Evolutionary conservation across 2,113 vertebrate genomes (phyloP).

Genomic region (Lophius piscatorius): DNA sequence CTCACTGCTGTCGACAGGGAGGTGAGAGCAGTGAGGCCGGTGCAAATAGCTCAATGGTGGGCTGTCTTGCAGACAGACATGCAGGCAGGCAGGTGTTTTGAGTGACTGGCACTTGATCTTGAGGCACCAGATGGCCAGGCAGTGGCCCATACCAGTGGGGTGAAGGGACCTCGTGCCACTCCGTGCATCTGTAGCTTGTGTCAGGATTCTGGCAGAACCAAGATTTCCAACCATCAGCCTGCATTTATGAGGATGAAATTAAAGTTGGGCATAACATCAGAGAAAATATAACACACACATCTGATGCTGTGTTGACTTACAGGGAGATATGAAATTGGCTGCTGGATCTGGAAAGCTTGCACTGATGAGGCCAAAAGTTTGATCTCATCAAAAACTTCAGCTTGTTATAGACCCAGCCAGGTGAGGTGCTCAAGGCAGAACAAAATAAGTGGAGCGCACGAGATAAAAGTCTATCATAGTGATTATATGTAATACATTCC

Average conservation of each 20-base stretch:
- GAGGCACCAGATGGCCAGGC: slow-evolving; percentile 76
- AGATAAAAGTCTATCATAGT: no score
- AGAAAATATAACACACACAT: slow-evolving; percentile 63
- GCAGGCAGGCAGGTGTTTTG: slow-evolving; percentile 30
- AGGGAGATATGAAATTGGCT: slow-evolving; percentile 34
- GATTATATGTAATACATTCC: no score
- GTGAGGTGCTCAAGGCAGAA: slow-evolving; percentile 4
- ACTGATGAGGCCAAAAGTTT: slow-evolving; percentile 59
- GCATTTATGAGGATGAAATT: slow-evolving; percentile 51
- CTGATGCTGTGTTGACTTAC: slow-evolving; percentile 65
- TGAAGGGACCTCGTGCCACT: slow-evolving; percentile 70
- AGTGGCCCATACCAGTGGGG: slow-evolving; percentile 58
- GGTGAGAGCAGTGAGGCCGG: slow-evolving; percentile 39
- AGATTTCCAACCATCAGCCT: slow-evolving; percentile 50
- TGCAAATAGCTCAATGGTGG: slow-evolving; percentile 40
- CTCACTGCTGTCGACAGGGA: slow-evolving; percentile 18
- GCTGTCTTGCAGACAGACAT: slow-evolving; percentile 32
- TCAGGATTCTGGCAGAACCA: slow-evolving; percentile 61
- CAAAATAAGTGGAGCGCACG: no score
- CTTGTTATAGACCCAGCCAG: slow-evolving; percentile 46
- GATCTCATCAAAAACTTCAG: slow-evolving; percentile 65
- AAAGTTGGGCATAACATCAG: slow-evolving; percentile 71
- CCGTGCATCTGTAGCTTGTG: slow-evolving; percentile 69
- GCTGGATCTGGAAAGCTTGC: slow-evolving; percentile 56
- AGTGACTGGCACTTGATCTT: slow-evolving; percentile 75